phyloP scores from a whole-genome alignment of 2,113 vertebrate species.

The Callorhinus ursinus region DNA sequence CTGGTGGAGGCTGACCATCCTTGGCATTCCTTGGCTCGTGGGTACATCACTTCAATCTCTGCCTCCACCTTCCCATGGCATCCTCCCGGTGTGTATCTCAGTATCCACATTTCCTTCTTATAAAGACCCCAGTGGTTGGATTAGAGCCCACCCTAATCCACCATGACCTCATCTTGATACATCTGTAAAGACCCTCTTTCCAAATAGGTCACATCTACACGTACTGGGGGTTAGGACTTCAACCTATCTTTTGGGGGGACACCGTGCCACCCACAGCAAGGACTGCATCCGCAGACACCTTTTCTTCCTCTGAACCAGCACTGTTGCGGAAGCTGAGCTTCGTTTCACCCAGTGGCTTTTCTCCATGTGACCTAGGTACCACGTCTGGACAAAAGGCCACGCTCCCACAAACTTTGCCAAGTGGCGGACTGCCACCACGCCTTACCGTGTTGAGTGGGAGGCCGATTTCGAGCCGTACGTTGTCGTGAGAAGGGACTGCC shows the following conservation, averaged over 20 bases:
- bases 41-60: not conserved
- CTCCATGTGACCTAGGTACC: slow-evolving; percentile 88
- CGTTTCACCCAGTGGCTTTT: not conserved
- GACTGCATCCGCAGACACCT: not conserved
- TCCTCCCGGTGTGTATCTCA: not conserved
- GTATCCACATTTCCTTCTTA: not conserved
- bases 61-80: not conserved
- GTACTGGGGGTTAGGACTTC: not conserved
- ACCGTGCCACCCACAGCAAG: not conserved
- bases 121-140: not conserved
- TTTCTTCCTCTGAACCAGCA: not conserved
- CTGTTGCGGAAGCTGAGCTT: not conserved
- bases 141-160: not conserved
- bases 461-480: slow-evolving; percentile 99
- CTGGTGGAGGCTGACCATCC: not conserved
- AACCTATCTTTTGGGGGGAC: not conserved
- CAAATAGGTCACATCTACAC: not conserved
- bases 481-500: slow-evolving; percentile 95
- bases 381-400: slow-evolving; percentile 99
- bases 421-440: slow-evolving; percentile 97
- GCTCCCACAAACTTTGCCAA: slow-evolving; percentile 99
- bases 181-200: not conserved
- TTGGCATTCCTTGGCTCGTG: not conserved
- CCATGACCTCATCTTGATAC: not conserved
- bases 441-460: slow-evolving; percentile 98